Conservation (phyloP, 2,888 invertebrate genomes). For the Lissonota sp. region DNA sequence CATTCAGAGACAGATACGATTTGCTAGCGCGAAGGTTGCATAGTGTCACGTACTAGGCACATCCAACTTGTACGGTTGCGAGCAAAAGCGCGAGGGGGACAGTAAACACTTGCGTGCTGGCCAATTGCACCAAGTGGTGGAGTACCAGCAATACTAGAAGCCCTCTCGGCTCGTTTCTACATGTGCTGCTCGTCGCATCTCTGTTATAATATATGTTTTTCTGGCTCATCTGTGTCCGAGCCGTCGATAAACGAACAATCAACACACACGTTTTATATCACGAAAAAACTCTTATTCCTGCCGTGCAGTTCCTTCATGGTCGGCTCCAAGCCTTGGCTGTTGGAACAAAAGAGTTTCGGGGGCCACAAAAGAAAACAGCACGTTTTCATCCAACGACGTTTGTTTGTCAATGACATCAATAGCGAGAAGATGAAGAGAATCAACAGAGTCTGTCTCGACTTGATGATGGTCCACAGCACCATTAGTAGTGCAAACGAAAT, state of each 20-base stretch:
- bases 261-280: no score
- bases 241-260: background rate
- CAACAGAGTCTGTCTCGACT: no score
- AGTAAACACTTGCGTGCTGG: conserved; percentile 81
- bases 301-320: no score
- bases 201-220: conserved; percentile 66
- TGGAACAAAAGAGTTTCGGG: no score
- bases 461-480: no score
- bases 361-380: no score
- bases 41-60: conserved; percentile 79
- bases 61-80: conserved; percentile 38
- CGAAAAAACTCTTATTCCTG: no score
- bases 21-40: conserved; percentile 75
- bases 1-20: conserved; percentile 38
- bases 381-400: no score
- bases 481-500: background rate
- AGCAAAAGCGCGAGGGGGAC: conserved; percentile 76
- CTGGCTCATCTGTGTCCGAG: conserved; percentile 43
- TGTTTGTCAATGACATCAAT: no score
- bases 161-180: conserved; percentile 72
- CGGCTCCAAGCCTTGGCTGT: no score
- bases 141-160: conserved; percentile 64
- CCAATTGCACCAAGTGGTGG: conserved; percentile 82
- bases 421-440: no score
- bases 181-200: conserved; percentile 57